Conservation (phyloP, 2,113 vertebrate species). For the Laticauda laticaudata region DNA sequence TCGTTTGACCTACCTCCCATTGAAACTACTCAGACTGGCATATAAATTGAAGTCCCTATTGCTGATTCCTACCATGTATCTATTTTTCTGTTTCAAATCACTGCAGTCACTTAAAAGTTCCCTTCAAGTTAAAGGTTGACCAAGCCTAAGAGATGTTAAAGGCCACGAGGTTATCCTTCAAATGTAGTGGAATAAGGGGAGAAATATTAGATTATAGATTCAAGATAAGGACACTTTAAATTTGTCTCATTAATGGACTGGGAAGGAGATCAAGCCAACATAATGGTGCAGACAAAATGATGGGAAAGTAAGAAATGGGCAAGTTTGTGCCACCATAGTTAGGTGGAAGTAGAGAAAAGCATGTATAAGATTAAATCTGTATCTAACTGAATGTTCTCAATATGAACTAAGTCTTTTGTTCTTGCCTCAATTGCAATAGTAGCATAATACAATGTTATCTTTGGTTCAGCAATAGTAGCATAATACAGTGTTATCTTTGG, state of each 20-base stretch:
- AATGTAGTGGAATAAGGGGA: not conserved
- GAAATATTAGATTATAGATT: not conserved
- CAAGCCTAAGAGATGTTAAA: not conserved
- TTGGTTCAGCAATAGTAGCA: not conserved
- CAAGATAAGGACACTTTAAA: not conserved
- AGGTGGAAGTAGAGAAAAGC: too few species aligned
- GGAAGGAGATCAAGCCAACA: not conserved
- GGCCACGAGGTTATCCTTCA: not conserved
- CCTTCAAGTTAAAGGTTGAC: not conserved
- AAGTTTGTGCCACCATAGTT: not conserved
- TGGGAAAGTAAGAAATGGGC: not conserved
- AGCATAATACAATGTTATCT: conserved; percentile 12
- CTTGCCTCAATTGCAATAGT: not conserved
- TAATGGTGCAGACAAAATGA: not conserved
- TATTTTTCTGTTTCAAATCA: not conserved
- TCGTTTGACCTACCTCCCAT: not conserved
- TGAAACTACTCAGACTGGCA: not conserved
- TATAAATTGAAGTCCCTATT: not conserved
- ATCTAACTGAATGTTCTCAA: not conserved
- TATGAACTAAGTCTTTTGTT: not conserved
- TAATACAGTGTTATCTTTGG: conserved; percentile 17
- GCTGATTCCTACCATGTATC: not conserved
- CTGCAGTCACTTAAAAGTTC: not conserved
- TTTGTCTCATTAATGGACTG: not conserved
- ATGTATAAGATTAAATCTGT: not conserved